Percentiles rank a stretch among this genome's conserved stretches.
These are phyloP conservation scores for Chrosomus eos DNA, from an alignment of 2,797 vertebrate species.

Conservation along the genomic window DNA sequence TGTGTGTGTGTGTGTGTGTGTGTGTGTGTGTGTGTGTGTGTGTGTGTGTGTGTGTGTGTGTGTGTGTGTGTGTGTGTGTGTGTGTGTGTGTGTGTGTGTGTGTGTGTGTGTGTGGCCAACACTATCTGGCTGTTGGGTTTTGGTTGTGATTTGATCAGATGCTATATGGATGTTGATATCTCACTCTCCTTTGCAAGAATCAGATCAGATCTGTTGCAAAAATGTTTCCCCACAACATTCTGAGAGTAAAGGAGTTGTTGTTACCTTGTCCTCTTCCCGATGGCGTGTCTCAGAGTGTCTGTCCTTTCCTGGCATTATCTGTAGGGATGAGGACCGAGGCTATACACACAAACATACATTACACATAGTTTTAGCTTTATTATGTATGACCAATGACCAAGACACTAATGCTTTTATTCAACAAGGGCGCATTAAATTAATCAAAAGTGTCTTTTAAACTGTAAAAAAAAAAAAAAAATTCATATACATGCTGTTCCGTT, in stretches of 20 bases:
- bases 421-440: not conserved
- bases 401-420: not conserved
- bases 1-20: conserved; percentile 47
- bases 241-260: not conserved
- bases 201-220: not conserved
- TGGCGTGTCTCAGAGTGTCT: conserved; percentile 57
- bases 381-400: not conserved
- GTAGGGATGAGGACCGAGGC: conserved; percentile 60
- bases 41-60: conserved; percentile 46
- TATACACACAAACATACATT: conserved; percentile 24
- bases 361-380: not conserved
- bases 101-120: conserved; percentile 7
- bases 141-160: conserved; percentile 16
- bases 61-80: no score
- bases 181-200: not conserved
- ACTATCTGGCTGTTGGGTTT: conserved; percentile 31
- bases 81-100: conserved; percentile 42
- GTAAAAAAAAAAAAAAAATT: not conserved
- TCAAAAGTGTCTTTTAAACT: not conserved
- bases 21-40: conserved; percentile 56
- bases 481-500: not conserved
- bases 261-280: conserved; percentile 55
- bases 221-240: not conserved
- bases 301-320: conserved; percentile 59
- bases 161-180: conserved; percentile 2